Base-by-base conservation (phyloP, 1,140 invertebrate genomes). In the Diuraphis noxia region DNA sequence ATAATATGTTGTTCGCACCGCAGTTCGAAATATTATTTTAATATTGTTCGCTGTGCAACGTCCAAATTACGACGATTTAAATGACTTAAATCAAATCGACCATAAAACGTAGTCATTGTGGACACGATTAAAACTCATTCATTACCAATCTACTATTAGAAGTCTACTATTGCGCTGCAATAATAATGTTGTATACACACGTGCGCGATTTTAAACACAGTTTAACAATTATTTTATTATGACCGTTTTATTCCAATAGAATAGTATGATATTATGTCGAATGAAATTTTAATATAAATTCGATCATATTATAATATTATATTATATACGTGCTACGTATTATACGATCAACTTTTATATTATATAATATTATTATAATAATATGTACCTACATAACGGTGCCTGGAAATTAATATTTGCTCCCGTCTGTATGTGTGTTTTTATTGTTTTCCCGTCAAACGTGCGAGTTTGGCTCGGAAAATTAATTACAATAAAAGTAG, bases 201-300 rank as follows among this genome's bases (percentile, higher is more conserved):
- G 30, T n/a, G 56, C 30, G 13, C 13, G 4, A n/a, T 72, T 72
- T 72, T n/a, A 72, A 72, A 72, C 30, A n/a, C 56, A 5, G 30
- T 72, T 72, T n/a, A n/a, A n/a, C n/a, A n/a, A 72, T n/a, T 72
- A n/a, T n/a, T n/a, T 72, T 72, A 72, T 72, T 63, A 63, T n/a
- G 13, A 13, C 13, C 1, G 30, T 72, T 72, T 72, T 72, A 72
- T 72, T 17, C 30, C 30, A n/a, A 72, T n/a, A 19, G n/a, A 72
- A 72, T 72, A n/a, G 19, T n/a, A 72, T n/a, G 6, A n/a, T 72
- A 72, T 1, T 46, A 46, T 46, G 43, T 56, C n/a, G n/a, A 56
- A 4, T 21, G 25, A 30, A 30, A 13, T 30, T 56, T 30, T 56
- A 23, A 49, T 56, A n/a, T 6, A 63, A 63, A 17, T 13, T 0